Evolutionary conservation across 2,888 invertebrate genomes (phyloP), one percentile per base, ranked within the genome.

Genomic region (Osedax frankpressi): DNA sequence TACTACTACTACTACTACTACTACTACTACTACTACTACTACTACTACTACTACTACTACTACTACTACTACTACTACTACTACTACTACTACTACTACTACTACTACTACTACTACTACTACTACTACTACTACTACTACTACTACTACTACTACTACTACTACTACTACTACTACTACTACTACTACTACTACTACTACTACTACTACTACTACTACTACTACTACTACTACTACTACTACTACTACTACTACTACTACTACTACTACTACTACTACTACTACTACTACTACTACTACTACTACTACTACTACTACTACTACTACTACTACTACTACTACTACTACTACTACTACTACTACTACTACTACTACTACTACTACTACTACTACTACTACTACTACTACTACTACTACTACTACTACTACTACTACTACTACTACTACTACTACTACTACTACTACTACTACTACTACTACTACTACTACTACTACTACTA

Each of bases 401-500:
- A 59, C 59, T 59, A 59, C 59, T 59, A 59, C 59, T 59, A 59
- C 19, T 59, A 59, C 59, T 59, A 59, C 59, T 14, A 59, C 59
- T 59, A 59, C 59, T 59, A 59, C 59, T 59, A 59, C 59, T 59
- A 59, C 59, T 59, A 59, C 59, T 59, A 59, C 59, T 59, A 59
- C 59, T 59, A 59, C 59, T 59, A 59, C 59, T 59, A 59, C 59
- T 59, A 59, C 59, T 59, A 59, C 59, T 59, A 59, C 19, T 59
- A 59, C 59, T 59, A 59, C 59, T 59, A 59, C 59, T 59, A 59
- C 59, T 59, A 59, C 59, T 19, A 59, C 59, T n/a, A n/a, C n/a
- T n/a, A n/a, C n/a, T n/a, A n/a, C n/a, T n/a, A n/a, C n/a, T n/a
- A n/a, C n/a, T n/a, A n/a, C n/a, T n/a, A n/a, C n/a, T n/a, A n/a